Evolutionary conservation across 2,888 invertebrate species (phyloP), one percentile per base, ranked within the genome.

Genomic region (Euplagia quadripunctaria): DNA sequence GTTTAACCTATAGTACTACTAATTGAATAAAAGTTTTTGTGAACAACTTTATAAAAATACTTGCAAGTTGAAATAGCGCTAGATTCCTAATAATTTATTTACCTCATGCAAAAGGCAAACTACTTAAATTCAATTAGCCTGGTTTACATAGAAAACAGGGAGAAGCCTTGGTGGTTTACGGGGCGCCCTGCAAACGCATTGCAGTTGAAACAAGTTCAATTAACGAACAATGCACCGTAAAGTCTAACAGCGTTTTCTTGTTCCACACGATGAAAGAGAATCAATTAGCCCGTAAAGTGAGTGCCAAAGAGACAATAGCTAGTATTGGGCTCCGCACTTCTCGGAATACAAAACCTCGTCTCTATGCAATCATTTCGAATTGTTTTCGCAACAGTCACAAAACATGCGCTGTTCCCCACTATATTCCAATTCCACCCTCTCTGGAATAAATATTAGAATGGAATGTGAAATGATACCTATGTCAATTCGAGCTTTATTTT

Each of bases 211-310:
- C 88, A 87, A 89, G 86, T 92, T 91, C 92, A 93, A 93, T 93
- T 93, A 93, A 88, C 86, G 87, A 91, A 93, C 92, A 94, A 93
- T 91, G 89, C 88, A 88, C 86, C 14, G 14, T 86, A 88, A 91
- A 92, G 89, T 92, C 90, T 91, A 91, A 91, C 90, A 90, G 89
- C 90, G 87, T 92, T 93, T 93, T 92, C 93, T 92, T 91, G 91
- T 89, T 90, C 89, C 86, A 87, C 89, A 88, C 89, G 88, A 89
- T 92, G 88, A 91, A 93, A 91, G 91, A 90, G 91, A 92, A 90
- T 91, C 91, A 94, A 94, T 94, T 94, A 94, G 90, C 90, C 85
- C 79, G 88, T 79, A 86, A 90, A 90, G 87, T 88, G 87, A 90
- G 90, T 87, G 87, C 81, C 82, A 79, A 76, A 81, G 83, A 89